phyloP scores from a whole-genome alignment of 2,797 vertebrate species.

The Syngnathus rostellatus region DNA sequence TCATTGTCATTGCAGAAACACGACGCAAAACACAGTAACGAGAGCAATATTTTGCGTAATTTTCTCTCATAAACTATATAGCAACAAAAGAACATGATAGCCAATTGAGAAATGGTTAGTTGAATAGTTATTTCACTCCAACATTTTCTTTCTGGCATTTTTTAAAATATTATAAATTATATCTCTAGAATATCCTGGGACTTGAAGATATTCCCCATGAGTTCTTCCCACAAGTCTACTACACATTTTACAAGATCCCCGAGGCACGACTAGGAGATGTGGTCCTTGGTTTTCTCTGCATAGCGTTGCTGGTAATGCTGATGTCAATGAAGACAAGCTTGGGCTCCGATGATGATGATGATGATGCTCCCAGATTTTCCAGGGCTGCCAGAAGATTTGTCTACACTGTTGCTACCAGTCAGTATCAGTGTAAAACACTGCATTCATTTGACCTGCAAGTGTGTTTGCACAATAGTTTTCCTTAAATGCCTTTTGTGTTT shows the following conservation, averaged over 20 bases:
- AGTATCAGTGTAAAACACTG: conserved; percentile 24
- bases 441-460: no score
- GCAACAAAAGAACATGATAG: neutral
- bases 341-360: conserved; percentile 8
- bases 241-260: conserved; percentile 73
- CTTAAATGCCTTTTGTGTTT: conserved; percentile 3
- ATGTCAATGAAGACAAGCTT: conserved; percentile 70
- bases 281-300: conserved; percentile 77
- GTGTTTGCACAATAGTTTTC: neutral
- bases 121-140: neutral
- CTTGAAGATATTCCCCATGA: conserved; percentile 74
- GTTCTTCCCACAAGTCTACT: conserved; percentile 85
- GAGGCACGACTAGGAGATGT: conserved; percentile 80
- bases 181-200: conserved; percentile 82
- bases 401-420: conserved; percentile 77
- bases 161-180: conserved; percentile 8
- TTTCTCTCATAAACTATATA: neutral
- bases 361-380: conserved; percentile 16
- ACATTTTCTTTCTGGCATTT: neutral
- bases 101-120: neutral
- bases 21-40: neutral
- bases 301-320: conserved; percentile 66
- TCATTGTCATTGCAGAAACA: neutral
- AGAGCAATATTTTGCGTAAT: neutral
- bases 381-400: conserved; percentile 67